A percentile compares a stretch with the other conserved stretches of the same genome.
Evolutionary conservation across 2,113 vertebrate species (phyloP).

Genomic region (Crypturellus undulatus): DNA sequence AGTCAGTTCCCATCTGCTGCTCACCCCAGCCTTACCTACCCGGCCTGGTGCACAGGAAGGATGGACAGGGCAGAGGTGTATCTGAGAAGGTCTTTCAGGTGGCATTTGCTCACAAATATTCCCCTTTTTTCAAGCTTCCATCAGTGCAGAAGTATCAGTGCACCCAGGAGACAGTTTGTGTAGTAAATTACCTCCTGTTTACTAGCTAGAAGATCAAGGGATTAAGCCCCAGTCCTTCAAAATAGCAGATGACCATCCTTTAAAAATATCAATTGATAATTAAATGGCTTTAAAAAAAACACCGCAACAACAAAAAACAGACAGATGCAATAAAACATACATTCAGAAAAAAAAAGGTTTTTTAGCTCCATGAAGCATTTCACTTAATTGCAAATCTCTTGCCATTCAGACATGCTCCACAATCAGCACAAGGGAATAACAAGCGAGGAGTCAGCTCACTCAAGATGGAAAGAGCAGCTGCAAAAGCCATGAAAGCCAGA

Average conservation of each 20-base stretch:
- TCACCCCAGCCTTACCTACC: neutral
- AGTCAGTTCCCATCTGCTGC: conserved; percentile 47
- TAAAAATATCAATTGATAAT: neutral
- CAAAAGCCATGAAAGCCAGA: neutral
- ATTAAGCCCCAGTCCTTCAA: neutral
- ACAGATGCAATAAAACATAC: neutral
- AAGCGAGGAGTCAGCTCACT: conserved; percentile 55
- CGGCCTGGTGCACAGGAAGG: neutral
- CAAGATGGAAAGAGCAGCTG: conserved; percentile 59
- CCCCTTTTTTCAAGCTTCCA: neutral
- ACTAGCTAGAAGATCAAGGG: neutral
- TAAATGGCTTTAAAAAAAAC: neutral
- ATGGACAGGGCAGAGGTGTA: neutral
- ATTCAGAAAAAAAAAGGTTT: conserved; percentile 23
- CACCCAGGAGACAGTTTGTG: neutral
- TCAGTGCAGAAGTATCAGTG: neutral
- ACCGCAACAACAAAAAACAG: neutral
- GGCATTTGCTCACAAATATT: rapidly evolving
- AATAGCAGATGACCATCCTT: neutral
- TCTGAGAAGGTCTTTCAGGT: rapidly evolving
- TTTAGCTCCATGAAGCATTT: conserved; percentile 49
- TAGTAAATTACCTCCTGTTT: neutral
- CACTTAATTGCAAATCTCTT: conserved; percentile 57
- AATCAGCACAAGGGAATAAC: conserved; percentile 62
- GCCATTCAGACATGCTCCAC: conserved; percentile 42